Conservation (phyloP, 2,797 vertebrate genomes). For the Balearica regulorum region DNA sequence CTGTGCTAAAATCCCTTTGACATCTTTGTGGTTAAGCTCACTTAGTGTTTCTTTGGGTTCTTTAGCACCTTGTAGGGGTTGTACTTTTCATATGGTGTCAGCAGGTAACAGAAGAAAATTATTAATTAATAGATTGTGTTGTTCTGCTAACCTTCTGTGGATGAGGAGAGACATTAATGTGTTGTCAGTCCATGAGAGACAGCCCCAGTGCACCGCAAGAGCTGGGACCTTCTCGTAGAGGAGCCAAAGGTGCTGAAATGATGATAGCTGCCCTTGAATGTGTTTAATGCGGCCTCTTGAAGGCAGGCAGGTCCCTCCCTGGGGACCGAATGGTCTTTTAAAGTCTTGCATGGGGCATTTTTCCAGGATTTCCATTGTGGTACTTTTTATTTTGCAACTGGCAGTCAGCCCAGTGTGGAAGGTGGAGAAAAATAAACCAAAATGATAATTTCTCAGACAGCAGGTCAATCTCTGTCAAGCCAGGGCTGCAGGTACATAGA, state of each 20-base stretch:
- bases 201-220: accelerated
- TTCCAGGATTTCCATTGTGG: background rate
- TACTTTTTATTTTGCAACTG: background rate
- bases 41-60: background rate
- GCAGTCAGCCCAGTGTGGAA: background rate
- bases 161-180: background rate
- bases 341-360: background rate
- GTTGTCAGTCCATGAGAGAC: background rate
- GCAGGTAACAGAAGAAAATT: background rate
- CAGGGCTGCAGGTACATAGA: background rate
- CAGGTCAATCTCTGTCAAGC: background rate
- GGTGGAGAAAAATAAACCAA: background rate
- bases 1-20: background rate
- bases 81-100: background rate
- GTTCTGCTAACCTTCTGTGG: background rate
- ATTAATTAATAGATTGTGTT: background rate
- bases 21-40: background rate
- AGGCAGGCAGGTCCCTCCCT: background rate
- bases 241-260: background rate
- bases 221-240: background rate
- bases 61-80: background rate
- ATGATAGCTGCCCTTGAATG: background rate
- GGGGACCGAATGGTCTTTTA: background rate
- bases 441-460: background rate
- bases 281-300: background rate